These are phyloP conservation scores for Oxyruncus cristatus DNA, from an alignment of 2,113 vertebrate genomes.

Conservation along the genomic window DNA sequence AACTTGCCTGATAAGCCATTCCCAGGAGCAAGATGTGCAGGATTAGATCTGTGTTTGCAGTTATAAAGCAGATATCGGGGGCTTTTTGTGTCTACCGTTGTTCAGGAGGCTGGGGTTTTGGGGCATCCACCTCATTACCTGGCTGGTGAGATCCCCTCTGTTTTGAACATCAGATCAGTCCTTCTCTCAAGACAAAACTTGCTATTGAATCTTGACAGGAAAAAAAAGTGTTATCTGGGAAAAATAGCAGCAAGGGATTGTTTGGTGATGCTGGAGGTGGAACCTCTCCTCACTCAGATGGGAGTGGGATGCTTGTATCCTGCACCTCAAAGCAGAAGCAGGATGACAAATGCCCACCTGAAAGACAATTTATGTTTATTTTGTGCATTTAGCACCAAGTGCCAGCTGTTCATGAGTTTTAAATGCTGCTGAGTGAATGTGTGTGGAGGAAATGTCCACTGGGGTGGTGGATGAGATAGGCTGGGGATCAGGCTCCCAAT, in stretches of 20 bases:
- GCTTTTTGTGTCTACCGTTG: neutral
- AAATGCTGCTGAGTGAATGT: neutral
- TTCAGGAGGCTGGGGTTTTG: neutral
- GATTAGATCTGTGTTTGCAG: neutral
- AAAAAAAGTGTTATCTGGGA: neutral
- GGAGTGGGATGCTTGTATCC: accelerated
- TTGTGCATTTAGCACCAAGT: neutral
- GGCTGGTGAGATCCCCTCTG: neutral
- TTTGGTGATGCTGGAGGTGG: neutral
- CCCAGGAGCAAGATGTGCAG: neutral
- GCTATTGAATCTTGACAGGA: neutral
- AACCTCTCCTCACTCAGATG: neutral
- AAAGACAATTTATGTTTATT: neutral
- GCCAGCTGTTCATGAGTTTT: accelerated
- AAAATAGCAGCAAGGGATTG: neutral
- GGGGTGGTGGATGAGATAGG: neutral
- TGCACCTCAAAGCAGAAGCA: neutral
- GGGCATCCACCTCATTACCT: neutral
- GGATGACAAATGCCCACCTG: neutral
- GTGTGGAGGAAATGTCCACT: neutral
- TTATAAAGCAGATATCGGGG: neutral
- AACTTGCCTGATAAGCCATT: neutral
- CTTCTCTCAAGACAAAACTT: neutral
- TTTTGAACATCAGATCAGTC: neutral
- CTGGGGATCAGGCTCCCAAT: neutral